These are phyloP conservation scores for Oceanodroma tethys DNA, from an alignment of 2,113 vertebrate genomes.

Conservation along the genomic window DNA sequence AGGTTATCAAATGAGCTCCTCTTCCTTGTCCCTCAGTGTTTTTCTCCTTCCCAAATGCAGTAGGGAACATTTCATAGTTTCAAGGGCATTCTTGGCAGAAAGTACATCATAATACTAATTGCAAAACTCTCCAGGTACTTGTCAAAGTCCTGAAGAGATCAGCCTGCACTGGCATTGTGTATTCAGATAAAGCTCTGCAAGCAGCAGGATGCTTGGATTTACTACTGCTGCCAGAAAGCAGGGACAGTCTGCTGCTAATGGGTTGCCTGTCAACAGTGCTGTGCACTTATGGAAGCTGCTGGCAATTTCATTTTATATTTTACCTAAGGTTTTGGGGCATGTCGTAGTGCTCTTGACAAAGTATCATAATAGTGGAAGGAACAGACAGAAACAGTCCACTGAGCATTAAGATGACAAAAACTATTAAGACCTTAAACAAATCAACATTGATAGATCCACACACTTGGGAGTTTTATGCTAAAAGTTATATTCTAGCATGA, in stretches of 20 bases:
- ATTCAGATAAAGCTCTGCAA: constrained; percentile 57
- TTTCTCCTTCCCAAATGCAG: background rate
- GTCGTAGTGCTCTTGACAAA: background rate
- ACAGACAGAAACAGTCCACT: background rate
- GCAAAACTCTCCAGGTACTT: constrained; percentile 29
- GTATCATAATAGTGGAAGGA: background rate
- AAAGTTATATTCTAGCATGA: background rate
- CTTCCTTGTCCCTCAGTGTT: background rate
- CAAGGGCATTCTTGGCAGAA: constrained; percentile 47
- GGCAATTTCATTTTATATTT: background rate
- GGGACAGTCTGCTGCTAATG: background rate
- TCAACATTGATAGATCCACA: background rate
- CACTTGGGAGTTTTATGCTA: fast-evolving
- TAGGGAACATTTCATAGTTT: constrained; percentile 22
- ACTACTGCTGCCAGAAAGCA: constrained; percentile 22
- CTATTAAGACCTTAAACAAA: background rate
- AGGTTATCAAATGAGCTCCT: background rate
- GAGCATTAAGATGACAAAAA: background rate
- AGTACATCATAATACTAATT: constrained; percentile 67
- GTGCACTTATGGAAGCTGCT: background rate
- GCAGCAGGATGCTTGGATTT: constrained; percentile 17
- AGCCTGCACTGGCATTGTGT: constrained; percentile 9
- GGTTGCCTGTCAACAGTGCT: background rate
- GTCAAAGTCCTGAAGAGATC: constrained; percentile 57
- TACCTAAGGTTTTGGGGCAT: background rate